Evolutionary conservation across 2,797 vertebrate species (phyloP).

Genomic region (Steatocranus sp.): DNA sequence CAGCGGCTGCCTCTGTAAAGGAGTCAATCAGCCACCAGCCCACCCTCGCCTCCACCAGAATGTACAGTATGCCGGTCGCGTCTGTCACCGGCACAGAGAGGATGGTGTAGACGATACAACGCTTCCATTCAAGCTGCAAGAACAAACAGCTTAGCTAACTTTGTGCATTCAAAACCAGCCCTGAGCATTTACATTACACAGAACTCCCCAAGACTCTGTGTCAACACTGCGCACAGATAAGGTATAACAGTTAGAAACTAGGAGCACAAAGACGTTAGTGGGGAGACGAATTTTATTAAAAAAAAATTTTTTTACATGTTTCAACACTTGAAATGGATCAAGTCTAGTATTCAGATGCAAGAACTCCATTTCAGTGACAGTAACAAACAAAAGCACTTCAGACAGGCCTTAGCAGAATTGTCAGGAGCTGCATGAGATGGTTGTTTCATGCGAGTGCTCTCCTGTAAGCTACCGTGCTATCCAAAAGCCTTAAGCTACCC

Average conservation of each 20-base stretch:
- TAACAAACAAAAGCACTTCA: neutral
- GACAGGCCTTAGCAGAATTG: neutral
- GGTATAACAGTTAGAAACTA: neutral
- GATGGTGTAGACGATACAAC: constrained; percentile 45
- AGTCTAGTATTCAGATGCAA: neutral
- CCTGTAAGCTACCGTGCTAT: neutral
- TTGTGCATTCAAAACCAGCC: constrained; percentile 16
- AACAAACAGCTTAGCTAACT: constrained; percentile 49
- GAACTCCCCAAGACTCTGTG: constrained; percentile 13
- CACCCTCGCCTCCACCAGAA: constrained; percentile 46
- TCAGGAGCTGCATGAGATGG: neutral
- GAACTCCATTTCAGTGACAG: neutral
- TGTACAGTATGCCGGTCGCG: constrained; percentile 33
- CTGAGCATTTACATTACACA: constrained; percentile 44
- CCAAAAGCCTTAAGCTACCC: neutral
- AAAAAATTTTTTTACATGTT: neutral
- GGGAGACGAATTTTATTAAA: neutral
- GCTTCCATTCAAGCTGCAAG: constrained; percentile 39
- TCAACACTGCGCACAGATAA: constrained; percentile 20
- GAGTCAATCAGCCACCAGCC: neutral
- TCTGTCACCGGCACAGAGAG: constrained; percentile 32
- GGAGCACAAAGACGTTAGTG: neutral
- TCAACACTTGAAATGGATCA: neutral
- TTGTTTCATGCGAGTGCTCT: neutral
- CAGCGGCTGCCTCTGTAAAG: neutral